Conservation (phyloP, 2,888 invertebrate genomes). For the Phorcus lineatus region DNA sequence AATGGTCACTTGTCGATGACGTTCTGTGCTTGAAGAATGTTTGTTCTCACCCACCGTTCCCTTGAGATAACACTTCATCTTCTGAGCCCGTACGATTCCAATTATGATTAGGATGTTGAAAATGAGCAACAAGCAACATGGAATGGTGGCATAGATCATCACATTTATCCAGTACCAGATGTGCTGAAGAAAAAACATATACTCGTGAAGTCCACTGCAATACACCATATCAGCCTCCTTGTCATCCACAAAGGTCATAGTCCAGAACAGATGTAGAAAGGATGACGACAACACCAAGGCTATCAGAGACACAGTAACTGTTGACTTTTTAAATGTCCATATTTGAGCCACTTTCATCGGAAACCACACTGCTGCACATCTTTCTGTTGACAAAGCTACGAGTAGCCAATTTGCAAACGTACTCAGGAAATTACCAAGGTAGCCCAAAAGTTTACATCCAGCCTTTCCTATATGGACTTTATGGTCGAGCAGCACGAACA, state of each 20-base stretch:
- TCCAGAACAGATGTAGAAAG: constrained; percentile 25
- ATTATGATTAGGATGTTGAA: constrained; percentile 38
- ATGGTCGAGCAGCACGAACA: constrained; percentile 31
- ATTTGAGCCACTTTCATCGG: constrained; percentile 21
- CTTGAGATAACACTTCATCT: neutral
- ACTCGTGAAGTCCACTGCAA: neutral
- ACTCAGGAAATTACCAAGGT: constrained; percentile 22
- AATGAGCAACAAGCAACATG: constrained; percentile 31
- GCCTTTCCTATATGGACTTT: constrained; percentile 23
- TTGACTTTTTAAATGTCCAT: constrained; percentile 25
- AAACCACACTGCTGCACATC: constrained; percentile 27
- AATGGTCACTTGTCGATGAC: constrained; percentile 33
- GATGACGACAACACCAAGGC: neutral
- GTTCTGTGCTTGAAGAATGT: neutral
- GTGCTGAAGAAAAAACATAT: neutral
- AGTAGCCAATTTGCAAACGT: constrained; percentile 44
- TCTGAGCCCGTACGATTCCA: constrained; percentile 36
- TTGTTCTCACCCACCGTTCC: neutral
- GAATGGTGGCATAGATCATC: constrained; percentile 34
- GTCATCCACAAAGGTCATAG: constrained; percentile 14
- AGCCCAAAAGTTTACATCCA: constrained; percentile 35
- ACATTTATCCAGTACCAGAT: constrained; percentile 42
- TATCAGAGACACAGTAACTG: neutral
- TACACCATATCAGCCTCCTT: neutral
- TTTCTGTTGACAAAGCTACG: constrained; percentile 38